Evolutionary conservation across 2,797 vertebrate species (phyloP).

Genomic region (Presbytis comata): DNA sequence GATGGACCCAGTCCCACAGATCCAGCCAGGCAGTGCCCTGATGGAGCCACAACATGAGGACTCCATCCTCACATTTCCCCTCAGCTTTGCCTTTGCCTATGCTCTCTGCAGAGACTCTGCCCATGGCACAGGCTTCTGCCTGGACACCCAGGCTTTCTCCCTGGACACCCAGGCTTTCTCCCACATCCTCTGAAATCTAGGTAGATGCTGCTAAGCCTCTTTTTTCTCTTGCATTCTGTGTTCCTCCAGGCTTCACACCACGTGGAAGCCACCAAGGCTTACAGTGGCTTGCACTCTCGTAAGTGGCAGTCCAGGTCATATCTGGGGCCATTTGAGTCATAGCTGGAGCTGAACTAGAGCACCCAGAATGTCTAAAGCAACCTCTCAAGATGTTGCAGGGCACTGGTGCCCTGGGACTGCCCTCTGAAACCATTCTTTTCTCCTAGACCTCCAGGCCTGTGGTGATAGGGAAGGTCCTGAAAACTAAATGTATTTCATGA

Average conservation of each 20-base stretch:
- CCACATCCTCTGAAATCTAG: background rate
- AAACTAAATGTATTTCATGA: background rate
- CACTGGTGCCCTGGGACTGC: background rate
- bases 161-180: background rate
- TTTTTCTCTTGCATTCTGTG: background rate
- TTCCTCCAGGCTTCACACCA: background rate
- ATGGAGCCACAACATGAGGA: background rate
- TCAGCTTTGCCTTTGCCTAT: background rate
- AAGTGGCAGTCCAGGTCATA: background rate
- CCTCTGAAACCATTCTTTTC: background rate
- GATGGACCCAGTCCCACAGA: background rate
- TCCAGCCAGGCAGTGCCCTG: background rate
- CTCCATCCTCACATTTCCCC: background rate
- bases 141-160: background rate
- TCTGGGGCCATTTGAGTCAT: background rate
- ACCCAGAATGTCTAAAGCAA: background rate
- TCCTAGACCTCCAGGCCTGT: background rate
- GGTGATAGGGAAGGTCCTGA: background rate
- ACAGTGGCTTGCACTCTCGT: background rate
- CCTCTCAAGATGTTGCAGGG: background rate
- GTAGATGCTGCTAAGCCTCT: background rate
- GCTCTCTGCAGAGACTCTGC: background rate
- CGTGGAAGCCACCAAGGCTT: background rate
- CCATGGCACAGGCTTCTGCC: background rate
- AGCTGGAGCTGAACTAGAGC: background rate